phyloP scores from a whole-genome alignment of 2,797 vertebrate genomes.

The Enteromius fasciolatus region DNA sequence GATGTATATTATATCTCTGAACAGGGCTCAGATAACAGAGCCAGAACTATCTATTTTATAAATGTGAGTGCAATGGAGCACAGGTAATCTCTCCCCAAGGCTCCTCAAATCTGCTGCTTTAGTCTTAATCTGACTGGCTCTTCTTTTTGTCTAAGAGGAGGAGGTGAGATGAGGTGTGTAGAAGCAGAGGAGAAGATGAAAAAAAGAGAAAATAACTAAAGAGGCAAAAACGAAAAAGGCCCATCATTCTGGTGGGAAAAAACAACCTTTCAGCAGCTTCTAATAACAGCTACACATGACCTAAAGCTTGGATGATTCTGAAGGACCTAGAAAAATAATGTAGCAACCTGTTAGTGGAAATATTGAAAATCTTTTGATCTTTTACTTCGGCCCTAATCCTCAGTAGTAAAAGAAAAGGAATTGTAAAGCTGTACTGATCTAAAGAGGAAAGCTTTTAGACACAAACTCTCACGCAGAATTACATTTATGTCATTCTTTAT shows the following conservation, averaged over 20 bases:
- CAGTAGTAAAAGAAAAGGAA: constrained; percentile 19
- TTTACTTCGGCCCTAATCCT: constrained; percentile 18
- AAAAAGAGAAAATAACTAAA: not conserved
- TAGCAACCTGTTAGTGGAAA: constrained; percentile 39
- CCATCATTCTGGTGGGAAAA: constrained; percentile 17
- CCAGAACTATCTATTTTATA: not conserved
- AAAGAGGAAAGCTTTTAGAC: constrained; percentile 15
- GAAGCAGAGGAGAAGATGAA: constrained; percentile 2
- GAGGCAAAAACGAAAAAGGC: not conserved
- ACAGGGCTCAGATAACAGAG: not conserved
- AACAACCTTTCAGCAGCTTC: constrained; percentile 31
- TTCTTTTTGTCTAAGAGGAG: constrained; percentile 35
- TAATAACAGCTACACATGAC: constrained; percentile 46
- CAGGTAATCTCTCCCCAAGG: constrained; percentile 56
- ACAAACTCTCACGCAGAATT: not conserved
- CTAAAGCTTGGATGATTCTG: constrained; percentile 19
- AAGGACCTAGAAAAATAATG: constrained; percentile 31
- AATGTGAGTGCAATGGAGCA: constrained; percentile 30
- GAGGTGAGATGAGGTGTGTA: constrained; percentile 13
- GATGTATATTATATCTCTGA: not conserved
- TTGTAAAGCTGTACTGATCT: constrained; percentile 12
- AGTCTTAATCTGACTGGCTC: constrained; percentile 35
- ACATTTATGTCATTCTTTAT: not conserved
- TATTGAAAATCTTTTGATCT: constrained; percentile 38
- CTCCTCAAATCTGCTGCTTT: constrained; percentile 40